phyloP scores from a whole-genome alignment of 2,797 vertebrate species.

The Lepilemur ruficaudatus region DNA sequence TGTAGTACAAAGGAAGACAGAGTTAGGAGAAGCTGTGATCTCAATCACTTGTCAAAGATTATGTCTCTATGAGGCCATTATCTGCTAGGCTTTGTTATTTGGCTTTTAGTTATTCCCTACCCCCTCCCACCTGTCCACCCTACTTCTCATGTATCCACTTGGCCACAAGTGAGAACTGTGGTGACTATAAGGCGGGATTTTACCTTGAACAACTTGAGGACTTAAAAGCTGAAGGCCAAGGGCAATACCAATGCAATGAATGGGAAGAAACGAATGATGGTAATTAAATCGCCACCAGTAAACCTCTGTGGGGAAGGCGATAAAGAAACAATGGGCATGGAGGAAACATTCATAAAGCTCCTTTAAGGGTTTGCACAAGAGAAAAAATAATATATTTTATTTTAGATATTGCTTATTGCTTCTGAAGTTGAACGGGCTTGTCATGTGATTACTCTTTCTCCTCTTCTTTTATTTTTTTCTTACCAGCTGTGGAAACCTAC shows the following conservation, averaged over 20 bases:
- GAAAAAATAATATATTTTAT: background rate
- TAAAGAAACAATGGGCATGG: background rate
- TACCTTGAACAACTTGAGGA: background rate
- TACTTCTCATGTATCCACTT: background rate
- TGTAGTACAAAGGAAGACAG: background rate
- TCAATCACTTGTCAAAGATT: background rate
- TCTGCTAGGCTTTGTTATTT: background rate
- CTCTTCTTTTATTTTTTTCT: background rate
- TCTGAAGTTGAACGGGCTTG: background rate
- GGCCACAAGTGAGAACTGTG: background rate
- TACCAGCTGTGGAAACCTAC: background rate
- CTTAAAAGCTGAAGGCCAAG: background rate
- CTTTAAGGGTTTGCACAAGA: background rate
- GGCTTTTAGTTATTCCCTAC: background rate
- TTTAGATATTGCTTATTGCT: background rate
- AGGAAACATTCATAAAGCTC: background rate
- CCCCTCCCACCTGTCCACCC: rapidly evolving
- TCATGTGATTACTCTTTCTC: background rate
- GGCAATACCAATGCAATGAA: background rate
- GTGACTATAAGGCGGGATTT: background rate
- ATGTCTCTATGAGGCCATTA: background rate
- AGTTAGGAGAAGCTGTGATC: background rate
- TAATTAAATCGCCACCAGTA: background rate
- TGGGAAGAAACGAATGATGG: background rate
- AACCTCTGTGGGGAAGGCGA: background rate